Evolutionary conservation across 2,888 invertebrate species (phyloP).

Genomic region (Chloroclystis v-ata): DNA sequence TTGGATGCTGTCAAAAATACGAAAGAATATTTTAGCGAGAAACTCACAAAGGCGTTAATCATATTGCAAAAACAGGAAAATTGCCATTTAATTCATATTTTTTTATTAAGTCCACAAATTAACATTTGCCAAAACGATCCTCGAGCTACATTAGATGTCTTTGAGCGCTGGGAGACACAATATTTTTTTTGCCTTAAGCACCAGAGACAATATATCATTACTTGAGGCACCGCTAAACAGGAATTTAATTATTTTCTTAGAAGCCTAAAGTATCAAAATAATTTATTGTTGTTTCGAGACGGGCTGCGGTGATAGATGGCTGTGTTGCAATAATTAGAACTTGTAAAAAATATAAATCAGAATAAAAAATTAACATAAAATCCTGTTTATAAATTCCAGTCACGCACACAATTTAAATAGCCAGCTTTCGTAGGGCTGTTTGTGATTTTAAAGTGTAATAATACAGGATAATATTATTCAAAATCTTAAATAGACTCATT

Average conservation of each 20-base stretch:
- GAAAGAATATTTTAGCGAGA: too few relatives aligned
- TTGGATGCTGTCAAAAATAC: slow-evolving; percentile 46
- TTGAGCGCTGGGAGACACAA: neutral
- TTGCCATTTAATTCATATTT: neutral
- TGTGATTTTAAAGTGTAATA: too few relatives aligned
- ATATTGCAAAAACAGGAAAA: neutral
- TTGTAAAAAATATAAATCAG: neutral
- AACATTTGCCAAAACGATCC: neutral
- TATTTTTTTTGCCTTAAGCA: neutral
- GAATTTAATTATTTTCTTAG: slow-evolving; percentile 5
- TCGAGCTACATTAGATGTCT: neutral
- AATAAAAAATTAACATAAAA: too few relatives aligned
- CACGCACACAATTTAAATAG: neutral
- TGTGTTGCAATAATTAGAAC: neutral
- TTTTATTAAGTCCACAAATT: neutral
- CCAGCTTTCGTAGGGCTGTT: neutral
- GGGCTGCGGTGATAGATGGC: slow-evolving; percentile 7
- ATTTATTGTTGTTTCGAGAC: slow-evolving; percentile 11
- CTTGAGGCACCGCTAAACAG: slow-evolving; percentile 5
- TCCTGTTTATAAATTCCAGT: neutral
- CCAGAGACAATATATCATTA: slow-evolving; percentile 12
- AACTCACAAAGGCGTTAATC: neutral
- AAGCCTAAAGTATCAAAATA: slow-evolving; percentile 3
- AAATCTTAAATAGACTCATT: too few relatives aligned
- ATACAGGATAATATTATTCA: too few relatives aligned